phyloP scores from a whole-genome alignment of 2,797 vertebrate species.

The Coregonus sp. region DNA sequence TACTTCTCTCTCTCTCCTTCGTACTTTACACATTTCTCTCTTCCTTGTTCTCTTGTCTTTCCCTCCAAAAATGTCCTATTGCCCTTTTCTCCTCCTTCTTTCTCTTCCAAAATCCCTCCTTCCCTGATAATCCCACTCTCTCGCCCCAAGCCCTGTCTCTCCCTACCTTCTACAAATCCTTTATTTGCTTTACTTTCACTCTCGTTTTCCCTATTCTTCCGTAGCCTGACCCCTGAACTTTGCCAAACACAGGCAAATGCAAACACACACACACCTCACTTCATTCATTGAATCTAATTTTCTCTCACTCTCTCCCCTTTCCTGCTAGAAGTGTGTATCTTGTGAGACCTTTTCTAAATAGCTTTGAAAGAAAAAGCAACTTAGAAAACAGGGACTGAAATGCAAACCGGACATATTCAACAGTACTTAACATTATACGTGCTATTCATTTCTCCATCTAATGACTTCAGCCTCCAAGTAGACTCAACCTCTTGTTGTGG shows the following conservation, averaged over 20 bases:
- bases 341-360: conserved; percentile 45
- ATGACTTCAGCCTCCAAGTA: conserved; percentile 16
- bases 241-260: conserved; percentile 34
- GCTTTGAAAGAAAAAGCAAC: background rate
- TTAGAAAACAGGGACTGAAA: conserved; percentile 37
- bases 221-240: conserved; percentile 60
- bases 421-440: conserved; percentile 55
- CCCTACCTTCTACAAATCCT: conserved; percentile 57
- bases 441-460: conserved; percentile 40
- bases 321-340: conserved; percentile 38
- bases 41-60: conserved; percentile 36
- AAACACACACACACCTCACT: conserved; percentile 3
- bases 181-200: conserved; percentile 12
- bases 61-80: conserved; percentile 55
- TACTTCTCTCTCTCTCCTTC: conserved; percentile 54
- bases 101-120: conserved; percentile 2
- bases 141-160: conserved; percentile 30
- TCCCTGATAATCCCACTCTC: conserved; percentile 2
- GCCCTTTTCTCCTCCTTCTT: conserved; percentile 24
- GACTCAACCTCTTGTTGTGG: conserved; percentile 31
- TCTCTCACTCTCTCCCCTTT: conserved; percentile 53
- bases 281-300: conserved; percentile 48
- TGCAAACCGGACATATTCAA: conserved; percentile 63
- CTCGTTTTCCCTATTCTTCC: conserved; percentile 59
- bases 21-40: conserved; percentile 10